phyloP scores from a whole-genome alignment of 2,888 invertebrate genomes.

The Limnephilus lunatus region DNA sequence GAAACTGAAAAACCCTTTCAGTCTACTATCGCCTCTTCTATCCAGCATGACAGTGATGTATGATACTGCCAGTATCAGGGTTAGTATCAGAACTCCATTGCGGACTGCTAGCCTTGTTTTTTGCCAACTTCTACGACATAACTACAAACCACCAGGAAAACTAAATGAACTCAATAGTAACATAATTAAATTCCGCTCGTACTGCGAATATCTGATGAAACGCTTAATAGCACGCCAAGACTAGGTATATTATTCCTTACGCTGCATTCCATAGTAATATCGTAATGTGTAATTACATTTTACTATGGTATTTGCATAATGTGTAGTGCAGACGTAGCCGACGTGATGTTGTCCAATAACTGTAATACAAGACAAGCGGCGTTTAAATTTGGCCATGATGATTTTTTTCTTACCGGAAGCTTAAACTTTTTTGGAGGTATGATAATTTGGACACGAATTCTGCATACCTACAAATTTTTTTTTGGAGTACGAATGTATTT shows the following conservation, averaged over 20 bases:
- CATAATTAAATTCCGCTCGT: neutral
- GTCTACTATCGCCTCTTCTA: neutral
- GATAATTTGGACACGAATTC: neutral
- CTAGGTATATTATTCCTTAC: neutral
- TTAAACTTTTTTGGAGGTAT: neutral
- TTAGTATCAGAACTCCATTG: too few species aligned
- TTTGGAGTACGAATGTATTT: neutral
- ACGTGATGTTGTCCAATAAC: neutral
- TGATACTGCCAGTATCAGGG: too few species aligned
- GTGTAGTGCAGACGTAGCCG: neutral
- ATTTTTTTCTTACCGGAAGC: neutral
- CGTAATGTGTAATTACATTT: neutral
- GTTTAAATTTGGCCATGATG: conserved; percentile 14
- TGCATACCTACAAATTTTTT: neutral
- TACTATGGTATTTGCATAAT: neutral
- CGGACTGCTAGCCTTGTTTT: too few species aligned
- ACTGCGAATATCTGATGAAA: neutral
- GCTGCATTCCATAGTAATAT: conserved; percentile 28
- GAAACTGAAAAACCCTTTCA: neutral
- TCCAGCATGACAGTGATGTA: too few species aligned
- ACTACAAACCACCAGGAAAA: neutral
- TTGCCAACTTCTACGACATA: neutral
- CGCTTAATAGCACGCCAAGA: neutral
- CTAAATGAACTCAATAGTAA: neutral
- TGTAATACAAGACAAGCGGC: conserved; percentile 3